Evolutionary conservation across 2,797 vertebrate genomes (phyloP).

Genomic region (Gallirallus australis): DNA sequence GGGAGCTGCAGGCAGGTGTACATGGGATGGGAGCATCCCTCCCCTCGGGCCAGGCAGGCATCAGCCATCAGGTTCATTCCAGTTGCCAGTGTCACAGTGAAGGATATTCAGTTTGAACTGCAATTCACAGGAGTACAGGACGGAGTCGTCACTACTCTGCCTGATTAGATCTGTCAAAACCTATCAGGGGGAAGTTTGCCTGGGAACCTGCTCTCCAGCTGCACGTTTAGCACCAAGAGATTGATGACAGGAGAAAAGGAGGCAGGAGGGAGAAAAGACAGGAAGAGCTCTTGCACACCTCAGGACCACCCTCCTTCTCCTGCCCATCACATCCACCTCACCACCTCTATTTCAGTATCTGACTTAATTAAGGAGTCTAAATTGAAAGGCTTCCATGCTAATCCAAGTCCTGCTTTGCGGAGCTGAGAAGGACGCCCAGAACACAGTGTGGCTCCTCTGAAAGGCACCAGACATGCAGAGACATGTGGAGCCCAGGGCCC

Average conservation of each 20-base stretch:
- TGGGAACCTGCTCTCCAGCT: neutral
- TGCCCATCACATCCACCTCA: neutral
- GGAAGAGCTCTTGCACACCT: neutral
- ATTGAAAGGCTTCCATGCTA: slow-evolving; percentile 11
- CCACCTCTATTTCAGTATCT: neutral
- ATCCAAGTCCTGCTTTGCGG: neutral
- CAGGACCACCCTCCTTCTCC: neutral
- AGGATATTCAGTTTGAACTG: slow-evolving; percentile 21
- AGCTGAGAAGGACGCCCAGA: neutral
- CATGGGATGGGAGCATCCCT: neutral
- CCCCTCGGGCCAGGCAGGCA: neutral
- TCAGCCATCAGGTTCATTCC: neutral
- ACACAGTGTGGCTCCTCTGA: slow-evolving; percentile 15
- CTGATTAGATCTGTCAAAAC: slow-evolving; percentile 61
- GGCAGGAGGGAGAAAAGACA: neutral
- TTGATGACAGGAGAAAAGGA: neutral
- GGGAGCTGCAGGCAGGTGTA: neutral
- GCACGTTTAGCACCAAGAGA: slow-evolving; percentile 9
- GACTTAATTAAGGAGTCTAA: slow-evolving; percentile 45
- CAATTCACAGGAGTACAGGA: neutral
- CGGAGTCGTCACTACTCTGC: neutral
- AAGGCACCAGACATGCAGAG: neutral
- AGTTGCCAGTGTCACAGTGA: neutral
- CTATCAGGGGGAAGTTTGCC: neutral
- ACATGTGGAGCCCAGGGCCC: neutral